Percentiles rank a stretch among this genome's conserved stretches.
Conservation (phyloP, 2,113 vertebrate genomes). For the Scomber japonicus region DNA sequence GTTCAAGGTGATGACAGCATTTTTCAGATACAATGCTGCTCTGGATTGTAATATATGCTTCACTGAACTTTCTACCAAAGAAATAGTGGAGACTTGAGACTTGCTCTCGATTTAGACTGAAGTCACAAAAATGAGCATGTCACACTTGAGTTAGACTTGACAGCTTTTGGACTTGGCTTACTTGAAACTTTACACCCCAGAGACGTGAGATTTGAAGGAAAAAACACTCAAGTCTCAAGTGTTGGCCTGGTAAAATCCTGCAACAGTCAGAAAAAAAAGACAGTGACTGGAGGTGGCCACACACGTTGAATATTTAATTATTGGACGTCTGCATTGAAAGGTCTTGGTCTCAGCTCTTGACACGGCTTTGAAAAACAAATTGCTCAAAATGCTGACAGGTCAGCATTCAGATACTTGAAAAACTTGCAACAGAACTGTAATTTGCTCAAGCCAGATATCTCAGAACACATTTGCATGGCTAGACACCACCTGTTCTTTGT, state of each 20-base stretch:
- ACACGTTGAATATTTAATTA: neutral
- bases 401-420: too few species aligned
- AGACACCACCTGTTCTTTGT: neutral
- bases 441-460: too few species aligned
- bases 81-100: neutral
- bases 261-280: neutral
- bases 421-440: too few species aligned
- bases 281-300: neutral
- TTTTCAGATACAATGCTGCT: neutral
- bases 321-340: too few species aligned
- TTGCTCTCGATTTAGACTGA: too few species aligned
- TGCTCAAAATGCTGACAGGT: too few species aligned
- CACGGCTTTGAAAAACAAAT: too few species aligned
- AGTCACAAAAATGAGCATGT: neutral
- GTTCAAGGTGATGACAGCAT: neutral
- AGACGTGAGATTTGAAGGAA: neutral
- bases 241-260: neutral
- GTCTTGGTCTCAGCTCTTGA: too few species aligned
- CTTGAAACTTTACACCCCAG: too few species aligned
- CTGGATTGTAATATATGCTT: neutral
- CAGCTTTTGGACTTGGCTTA: too few species aligned
- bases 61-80: neutral
- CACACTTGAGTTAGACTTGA: too few species aligned
- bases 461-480: neutral
- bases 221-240: slow-evolving; percentile 6